phyloP scores from a whole-genome alignment of 2,113 vertebrate genomes.

The Pantherophis guttatus region DNA sequence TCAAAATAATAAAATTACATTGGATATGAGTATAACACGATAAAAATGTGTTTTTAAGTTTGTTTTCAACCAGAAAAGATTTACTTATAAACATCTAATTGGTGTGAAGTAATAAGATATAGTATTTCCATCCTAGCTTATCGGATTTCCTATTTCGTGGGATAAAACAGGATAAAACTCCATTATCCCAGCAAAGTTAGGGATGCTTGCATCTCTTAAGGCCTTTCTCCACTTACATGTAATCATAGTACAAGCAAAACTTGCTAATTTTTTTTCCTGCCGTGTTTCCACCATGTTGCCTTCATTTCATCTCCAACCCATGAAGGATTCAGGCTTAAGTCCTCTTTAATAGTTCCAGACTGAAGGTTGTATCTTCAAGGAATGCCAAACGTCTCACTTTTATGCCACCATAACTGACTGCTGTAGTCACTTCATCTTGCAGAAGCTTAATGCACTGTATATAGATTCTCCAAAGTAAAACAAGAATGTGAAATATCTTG shows the following conservation, averaged over 20 bases:
- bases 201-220: background rate
- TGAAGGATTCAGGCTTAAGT: background rate
- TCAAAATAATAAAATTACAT: background rate
- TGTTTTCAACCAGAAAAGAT: background rate
- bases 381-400: background rate
- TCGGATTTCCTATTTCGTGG: background rate
- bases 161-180: background rate
- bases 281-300: background rate
- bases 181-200: background rate
- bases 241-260: background rate
- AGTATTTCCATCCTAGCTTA: background rate
- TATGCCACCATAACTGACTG: background rate
- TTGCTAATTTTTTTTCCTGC: background rate
- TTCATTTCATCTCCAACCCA: background rate
- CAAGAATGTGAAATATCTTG: background rate
- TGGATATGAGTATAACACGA: background rate
- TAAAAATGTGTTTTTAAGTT: background rate
- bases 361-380: background rate
- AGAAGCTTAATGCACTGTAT: background rate
- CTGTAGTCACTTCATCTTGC: background rate
- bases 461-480: background rate
- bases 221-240: background rate
- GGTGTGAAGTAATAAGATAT: background rate
- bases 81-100: background rate
- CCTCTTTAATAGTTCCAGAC: background rate